These are phyloP conservation scores for Diacarnus erythraeanus DNA, from an alignment of 37 sponge, comb jelly and placozoan species.

Conservation along the genomic window DNA sequence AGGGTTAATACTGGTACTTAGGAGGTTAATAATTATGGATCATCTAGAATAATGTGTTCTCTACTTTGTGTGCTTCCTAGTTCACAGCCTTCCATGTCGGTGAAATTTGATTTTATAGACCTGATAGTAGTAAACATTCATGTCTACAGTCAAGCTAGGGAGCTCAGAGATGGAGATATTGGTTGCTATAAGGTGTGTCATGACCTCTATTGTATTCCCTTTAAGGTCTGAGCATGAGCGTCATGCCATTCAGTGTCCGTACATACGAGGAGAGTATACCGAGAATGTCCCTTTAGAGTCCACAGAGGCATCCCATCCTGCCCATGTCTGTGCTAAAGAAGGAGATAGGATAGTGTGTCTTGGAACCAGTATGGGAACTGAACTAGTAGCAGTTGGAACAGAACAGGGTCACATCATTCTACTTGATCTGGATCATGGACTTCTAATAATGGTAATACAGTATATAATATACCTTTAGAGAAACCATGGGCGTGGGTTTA, in stretches of 20 bases:
- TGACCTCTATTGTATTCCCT: not conserved
- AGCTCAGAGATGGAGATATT: too few species aligned
- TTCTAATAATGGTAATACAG: constrained; percentile 25
- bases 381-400: constrained; percentile 34
- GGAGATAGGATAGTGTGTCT: constrained; percentile 4
- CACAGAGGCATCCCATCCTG: constrained; percentile 54
- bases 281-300: constrained; percentile 53
- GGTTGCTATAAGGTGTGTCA: not conserved
- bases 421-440: constrained; percentile 32
- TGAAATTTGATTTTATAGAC: too few species aligned
- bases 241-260: constrained; percentile 67
- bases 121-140: too few species aligned
- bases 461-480: not conserved
- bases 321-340: not conserved
- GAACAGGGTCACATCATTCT: constrained; percentile 25
- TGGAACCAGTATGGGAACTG: constrained; percentile 8
- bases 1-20: too few species aligned
- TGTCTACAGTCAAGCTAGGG: too few species aligned
- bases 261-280: constrained; percentile 57
- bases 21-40: too few species aligned
- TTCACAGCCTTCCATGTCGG: too few species aligned
- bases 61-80: too few species aligned
- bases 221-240: constrained; percentile 79
- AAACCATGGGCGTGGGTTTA: too few species aligned
- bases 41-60: too few species aligned